Base-by-base conservation (phyloP, 2,888 invertebrate species). In the Pyralis farinalis region DNA sequence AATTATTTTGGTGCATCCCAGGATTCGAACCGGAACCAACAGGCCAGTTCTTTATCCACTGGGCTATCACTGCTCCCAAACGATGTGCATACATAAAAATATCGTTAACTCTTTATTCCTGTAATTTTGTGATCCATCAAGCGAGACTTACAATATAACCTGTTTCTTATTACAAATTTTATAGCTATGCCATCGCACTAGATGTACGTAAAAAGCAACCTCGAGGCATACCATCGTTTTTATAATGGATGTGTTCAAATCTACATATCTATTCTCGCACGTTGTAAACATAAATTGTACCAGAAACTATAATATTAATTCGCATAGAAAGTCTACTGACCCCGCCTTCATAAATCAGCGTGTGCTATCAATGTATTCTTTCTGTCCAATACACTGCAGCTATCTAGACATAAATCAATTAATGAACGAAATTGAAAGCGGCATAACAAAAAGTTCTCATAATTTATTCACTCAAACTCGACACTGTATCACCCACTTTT, bases 351-450 rank as follows among this genome's bases (percentile, higher is more conserved):
- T 63, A 60, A 53, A 53, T 56, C 47, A 53, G 45, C 49, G 20
- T 25, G 33, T 45, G 34, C 33, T 38, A 41, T 37, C 34, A 42
- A 39, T 46, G 55, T 65, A 71, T 70, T 70, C 69, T 66, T 60
- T 49, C 58, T 59, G 58, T 61, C 58, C 49, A 59, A 69, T 63
- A 55, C 60, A 60, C 50, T 44, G 42, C 39, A 49, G 43, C 59
- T 71, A 79, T 81, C 81, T 62, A 45, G 53, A 71, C 76, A 73
- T 66, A 70, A 79, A 85, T 83, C 84, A 80, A 82, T 83, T 83
- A 74, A 71, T 48, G 49, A 74, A 71, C 48, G 49, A 76, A 80
- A 84, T 68, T 57, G 80, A 83, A 81, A 84, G 79, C 61, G 70
- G 70, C 55, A 51, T 48, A 53, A 61, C 54, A 52, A 58, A 57